Evolutionary conservation across 2,888 invertebrate genomes (phyloP).

Genomic region (Sericinus montela): DNA sequence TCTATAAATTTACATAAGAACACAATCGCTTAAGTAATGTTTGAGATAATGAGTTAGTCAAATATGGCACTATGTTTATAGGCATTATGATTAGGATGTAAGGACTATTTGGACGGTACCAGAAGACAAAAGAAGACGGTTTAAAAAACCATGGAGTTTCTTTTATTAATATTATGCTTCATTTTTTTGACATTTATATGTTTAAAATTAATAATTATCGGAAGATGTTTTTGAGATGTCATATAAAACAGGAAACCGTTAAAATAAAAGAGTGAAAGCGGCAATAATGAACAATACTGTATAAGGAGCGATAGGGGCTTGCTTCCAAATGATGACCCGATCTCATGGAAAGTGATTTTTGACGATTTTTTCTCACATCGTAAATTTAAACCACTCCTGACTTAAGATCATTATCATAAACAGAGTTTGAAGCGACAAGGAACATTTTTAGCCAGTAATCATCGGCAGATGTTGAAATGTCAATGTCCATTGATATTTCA

Average conservation of each 20-base stretch:
- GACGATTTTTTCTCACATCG: constrained; percentile 37
- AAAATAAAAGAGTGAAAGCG: background rate
- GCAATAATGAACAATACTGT: constrained; percentile 35
- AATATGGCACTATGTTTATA: background rate
- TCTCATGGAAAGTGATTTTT: constrained; percentile 35
- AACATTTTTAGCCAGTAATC: no score
- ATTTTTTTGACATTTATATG: no score
- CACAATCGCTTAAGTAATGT: no score
- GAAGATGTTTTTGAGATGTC: background rate
- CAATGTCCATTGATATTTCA: no score
- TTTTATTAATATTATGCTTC: no score
- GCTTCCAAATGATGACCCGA: constrained; percentile 29
- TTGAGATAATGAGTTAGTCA: no score
- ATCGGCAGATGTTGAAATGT: no score
- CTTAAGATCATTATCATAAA: constrained; percentile 44
- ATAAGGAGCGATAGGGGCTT: constrained; percentile 12
- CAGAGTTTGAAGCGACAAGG: constrained; percentile 19
- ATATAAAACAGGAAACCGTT: constrained; percentile 2
- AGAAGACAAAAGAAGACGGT: no score
- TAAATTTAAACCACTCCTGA: constrained; percentile 54
- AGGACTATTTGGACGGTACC: no score
- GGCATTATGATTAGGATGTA: no score
- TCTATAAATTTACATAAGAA: constrained; percentile 10
- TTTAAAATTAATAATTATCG: no score
- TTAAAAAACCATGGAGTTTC: no score